phyloP scores from a whole-genome alignment of 2,113 vertebrate species.

The Protobothrops mucrosquamatus region DNA sequence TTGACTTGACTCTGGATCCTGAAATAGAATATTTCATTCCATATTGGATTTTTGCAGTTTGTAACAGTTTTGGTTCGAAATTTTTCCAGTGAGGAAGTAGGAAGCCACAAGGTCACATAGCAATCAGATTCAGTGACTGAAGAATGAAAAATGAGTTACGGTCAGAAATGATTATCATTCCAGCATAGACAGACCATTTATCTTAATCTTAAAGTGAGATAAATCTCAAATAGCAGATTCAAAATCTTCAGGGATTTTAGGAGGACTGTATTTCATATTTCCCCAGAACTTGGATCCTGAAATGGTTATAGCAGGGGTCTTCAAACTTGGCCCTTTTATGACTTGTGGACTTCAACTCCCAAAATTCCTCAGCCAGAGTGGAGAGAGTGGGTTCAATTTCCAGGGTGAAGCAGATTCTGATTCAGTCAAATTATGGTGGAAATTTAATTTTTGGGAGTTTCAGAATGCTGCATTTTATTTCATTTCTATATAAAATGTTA shows the following conservation, averaged over 20 bases:
- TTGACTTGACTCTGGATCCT: slow-evolving; percentile 70
- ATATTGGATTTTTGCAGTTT: slow-evolving; percentile 68
- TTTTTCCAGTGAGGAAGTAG: slow-evolving; percentile 67
- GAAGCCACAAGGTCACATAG: slow-evolving; percentile 73
- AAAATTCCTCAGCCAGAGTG: background rate
- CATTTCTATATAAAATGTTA: background rate
- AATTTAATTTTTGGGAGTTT: background rate
- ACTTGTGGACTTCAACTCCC: too few species aligned
- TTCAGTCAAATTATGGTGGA: background rate
- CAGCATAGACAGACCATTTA: background rate
- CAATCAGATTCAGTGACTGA: slow-evolving; percentile 70
- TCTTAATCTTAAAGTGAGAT: background rate
- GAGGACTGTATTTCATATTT: background rate
- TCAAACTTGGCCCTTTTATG: too few species aligned
- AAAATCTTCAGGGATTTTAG: background rate
- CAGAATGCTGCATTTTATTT: background rate
- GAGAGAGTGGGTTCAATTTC: background rate
- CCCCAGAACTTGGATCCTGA: background rate
- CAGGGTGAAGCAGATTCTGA: background rate
- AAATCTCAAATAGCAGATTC: background rate
- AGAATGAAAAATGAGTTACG: background rate
- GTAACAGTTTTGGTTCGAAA: slow-evolving; percentile 65
- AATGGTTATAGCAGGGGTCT: background rate
- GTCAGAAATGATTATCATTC: background rate
- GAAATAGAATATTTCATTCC: slow-evolving; percentile 78